Evolutionary conservation across 2,113 vertebrate genomes (phyloP).

Genomic region (Uropsilus gracilis): DNA sequence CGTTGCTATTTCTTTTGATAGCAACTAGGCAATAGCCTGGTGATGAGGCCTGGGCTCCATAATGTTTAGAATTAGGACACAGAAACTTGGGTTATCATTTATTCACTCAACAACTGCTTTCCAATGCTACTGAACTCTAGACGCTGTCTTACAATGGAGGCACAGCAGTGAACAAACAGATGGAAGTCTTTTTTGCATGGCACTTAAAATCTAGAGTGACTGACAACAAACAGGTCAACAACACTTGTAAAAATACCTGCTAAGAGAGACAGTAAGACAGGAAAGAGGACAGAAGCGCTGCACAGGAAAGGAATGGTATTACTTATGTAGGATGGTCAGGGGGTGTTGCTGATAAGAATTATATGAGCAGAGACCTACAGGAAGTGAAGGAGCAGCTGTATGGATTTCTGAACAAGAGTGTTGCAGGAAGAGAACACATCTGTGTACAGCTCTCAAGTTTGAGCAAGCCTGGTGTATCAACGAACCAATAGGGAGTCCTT

Average conservation of each 20-base stretch:
- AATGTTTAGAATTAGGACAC: neutral
- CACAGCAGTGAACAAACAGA: neutral
- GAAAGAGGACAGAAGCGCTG: neutral
- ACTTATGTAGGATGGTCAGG: neutral
- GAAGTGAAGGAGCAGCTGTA: neutral
- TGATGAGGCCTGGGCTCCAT: neutral
- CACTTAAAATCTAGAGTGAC: neutral
- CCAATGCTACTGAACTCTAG: neutral
- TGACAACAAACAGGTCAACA: neutral
- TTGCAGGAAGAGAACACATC: neutral
- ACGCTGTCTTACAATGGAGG: neutral
- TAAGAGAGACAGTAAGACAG: neutral
- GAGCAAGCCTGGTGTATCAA: neutral
- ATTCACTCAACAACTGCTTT: neutral
- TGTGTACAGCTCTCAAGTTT: neutral
- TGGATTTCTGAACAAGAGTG: no score
- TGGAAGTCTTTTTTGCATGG: neutral
- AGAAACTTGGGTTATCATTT: neutral
- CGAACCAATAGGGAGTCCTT: neutral
- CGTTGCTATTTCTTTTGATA: slow-evolving; percentile 23
- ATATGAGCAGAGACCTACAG: neutral
- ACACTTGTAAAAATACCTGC: neutral
- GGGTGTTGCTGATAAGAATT: no score
- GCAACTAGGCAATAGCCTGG: neutral
- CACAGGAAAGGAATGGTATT: no score